A percentile compares a stretch with the other conserved stretches of the same genome.
phyloP scores from a whole-genome alignment of 2,113 vertebrate genomes.

The Puntigrus tetrazona region DNA sequence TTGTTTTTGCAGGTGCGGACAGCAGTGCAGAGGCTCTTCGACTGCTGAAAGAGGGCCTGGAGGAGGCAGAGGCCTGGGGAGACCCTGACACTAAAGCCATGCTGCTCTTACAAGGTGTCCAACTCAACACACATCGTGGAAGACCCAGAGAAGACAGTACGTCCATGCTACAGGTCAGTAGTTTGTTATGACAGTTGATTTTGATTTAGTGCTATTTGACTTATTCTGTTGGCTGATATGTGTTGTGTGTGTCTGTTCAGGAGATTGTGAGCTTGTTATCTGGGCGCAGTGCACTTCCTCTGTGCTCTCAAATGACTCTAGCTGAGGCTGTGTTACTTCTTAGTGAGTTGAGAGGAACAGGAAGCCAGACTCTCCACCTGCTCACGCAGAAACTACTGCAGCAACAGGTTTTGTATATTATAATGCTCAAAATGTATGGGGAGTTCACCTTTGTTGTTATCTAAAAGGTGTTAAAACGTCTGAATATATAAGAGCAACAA shows the following conservation, averaged over 20 bases:
- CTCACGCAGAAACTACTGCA: slow-evolving; percentile 69
- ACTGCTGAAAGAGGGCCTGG: slow-evolving; percentile 78
- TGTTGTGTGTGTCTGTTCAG: slow-evolving; percentile 60
- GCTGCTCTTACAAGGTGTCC: slow-evolving; percentile 81
- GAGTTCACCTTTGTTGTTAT: not conserved
- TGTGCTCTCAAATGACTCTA: slow-evolving; percentile 63
- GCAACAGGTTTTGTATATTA: slow-evolving; percentile 65
- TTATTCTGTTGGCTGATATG: slow-evolving; percentile 27
- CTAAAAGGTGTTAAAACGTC: not conserved
- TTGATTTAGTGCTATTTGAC: slow-evolving; percentile 33
- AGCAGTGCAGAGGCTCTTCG: slow-evolving; percentile 70
- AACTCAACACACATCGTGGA: slow-evolving; percentile 79
- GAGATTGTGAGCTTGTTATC: slow-evolving; percentile 70
- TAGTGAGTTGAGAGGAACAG: slow-evolving; percentile 62
- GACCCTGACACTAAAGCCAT: slow-evolving; percentile 81
- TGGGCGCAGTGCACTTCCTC: slow-evolving; percentile 58
- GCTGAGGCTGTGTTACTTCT: slow-evolving; percentile 68
- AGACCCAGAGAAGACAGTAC: slow-evolving; percentile 71
- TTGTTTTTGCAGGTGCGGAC: slow-evolving; percentile 64
- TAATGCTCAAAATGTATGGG: not conserved
- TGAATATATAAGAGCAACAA: not conserved
- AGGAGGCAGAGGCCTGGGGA: slow-evolving; percentile 80
- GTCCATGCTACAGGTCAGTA: slow-evolving; percentile 75
- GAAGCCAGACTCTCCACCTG: slow-evolving; percentile 55
- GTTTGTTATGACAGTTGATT: not conserved